Evolutionary conservation across 2,797 vertebrate genomes (phyloP), one percentile per base, ranked within the genome.

Genomic region (Esox masquinongy): DNA sequence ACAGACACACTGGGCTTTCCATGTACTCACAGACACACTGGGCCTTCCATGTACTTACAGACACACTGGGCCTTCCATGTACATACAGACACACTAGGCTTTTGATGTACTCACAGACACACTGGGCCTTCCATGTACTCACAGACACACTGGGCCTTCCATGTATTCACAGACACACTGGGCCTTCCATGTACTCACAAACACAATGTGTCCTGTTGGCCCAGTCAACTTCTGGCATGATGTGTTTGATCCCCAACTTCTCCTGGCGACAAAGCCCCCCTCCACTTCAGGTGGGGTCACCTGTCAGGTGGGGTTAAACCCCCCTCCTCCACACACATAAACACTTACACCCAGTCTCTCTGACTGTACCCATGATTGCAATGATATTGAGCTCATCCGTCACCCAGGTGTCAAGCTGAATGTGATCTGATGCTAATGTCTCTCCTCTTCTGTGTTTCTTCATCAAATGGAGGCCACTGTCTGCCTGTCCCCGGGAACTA

Each of bases 401-500:
- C 76, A 83, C 87, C 85, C 88, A 92, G 90, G 90, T 92, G 89
- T 91, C 87, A 89, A 69, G 24, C 53, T 70, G 70, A 87, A 86
- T 84, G 79, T 79, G 81, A 83, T 87, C 78, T 77, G 6, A 12
- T 72, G 84, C 80, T 88, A 82, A 90, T 88, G 85, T 78, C 79
- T 76, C 69, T 76, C 69, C 49, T 81, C 76, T 74, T 88, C 88
- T 83, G 73, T 87, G 68, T 85, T 83, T 83, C 82, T 86, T 89
- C 85, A 88, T 92, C 86, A 89, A 90, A 90, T 87, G 39, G 83
- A 76, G 72, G 77, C 80, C 80, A 72, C 70, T 79, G 77, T 74
- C 72, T 79, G 77, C 77, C 47, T 39, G 47, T 84, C 77, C 68
- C 81, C 74, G 9, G 69, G 76, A 51, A 53, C 86, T 88, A 79